phyloP scores from a whole-genome alignment of 2,888 invertebrate species.

The Drosophila tripunctata region DNA sequence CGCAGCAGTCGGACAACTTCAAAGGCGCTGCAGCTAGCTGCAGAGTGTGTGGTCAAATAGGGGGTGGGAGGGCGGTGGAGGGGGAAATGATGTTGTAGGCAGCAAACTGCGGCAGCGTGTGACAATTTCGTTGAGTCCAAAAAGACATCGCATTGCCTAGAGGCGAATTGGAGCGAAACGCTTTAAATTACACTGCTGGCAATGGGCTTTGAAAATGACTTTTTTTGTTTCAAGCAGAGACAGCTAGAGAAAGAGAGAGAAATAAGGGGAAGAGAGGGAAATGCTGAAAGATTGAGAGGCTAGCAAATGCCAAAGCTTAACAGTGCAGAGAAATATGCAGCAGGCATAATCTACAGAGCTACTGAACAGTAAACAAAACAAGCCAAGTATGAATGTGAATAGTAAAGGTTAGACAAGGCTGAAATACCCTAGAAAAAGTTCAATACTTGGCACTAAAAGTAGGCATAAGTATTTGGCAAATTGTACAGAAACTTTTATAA shows the following conservation, averaged over 20 bases:
- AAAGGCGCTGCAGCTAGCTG: constrained; percentile 47
- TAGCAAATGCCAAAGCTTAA: neutral
- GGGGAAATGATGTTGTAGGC: constrained; percentile 14
- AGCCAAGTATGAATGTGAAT: neutral
- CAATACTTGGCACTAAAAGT: no score
- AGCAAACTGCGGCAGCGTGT: constrained; percentile 47
- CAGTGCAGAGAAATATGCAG: neutral
- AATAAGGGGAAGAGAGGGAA: neutral
- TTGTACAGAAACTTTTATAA: no score
- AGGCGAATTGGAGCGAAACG: constrained; percentile 65
- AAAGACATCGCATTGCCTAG: constrained; percentile 49
- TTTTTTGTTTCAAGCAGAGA: constrained; percentile 28
- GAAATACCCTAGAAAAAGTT: no score
- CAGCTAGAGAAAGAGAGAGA: neutral
- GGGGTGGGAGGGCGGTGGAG: neutral
- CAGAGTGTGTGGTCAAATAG: constrained; percentile 28
- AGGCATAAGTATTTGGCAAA: no score
- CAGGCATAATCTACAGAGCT: constrained; percentile 1
- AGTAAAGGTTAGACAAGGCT: neutral
- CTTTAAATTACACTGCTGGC: constrained; percentile 69
- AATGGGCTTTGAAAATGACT: constrained; percentile 47
- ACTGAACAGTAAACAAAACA: constrained; percentile 1
- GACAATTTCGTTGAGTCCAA: constrained; percentile 56
- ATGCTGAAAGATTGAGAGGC: neutral
- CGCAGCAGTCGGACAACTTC: constrained; percentile 50